A percentile compares a stretch with the other conserved stretches of the same genome.
phyloP scores from a whole-genome alignment of 2,797 vertebrate species.

The Sphaeramia orbicularis region DNA sequence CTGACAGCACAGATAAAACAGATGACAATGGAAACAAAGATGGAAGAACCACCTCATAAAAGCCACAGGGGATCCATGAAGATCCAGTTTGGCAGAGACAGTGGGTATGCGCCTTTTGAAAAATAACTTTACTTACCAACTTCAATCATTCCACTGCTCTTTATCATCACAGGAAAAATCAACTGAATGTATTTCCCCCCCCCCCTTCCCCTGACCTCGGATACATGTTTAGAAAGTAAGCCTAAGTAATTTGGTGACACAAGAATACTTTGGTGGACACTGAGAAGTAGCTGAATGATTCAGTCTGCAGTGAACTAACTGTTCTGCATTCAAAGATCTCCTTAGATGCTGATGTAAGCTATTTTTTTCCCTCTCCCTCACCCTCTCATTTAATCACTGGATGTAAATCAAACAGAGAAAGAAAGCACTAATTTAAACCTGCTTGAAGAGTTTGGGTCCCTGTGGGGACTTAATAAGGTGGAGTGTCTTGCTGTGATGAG shows the following conservation, averaged over 20 bases:
- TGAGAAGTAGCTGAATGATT: constrained; percentile 53
- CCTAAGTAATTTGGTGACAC: constrained; percentile 30
- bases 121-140: no score
- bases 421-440: constrained; percentile 75
- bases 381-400: constrained; percentile 64
- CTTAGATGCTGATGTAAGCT: constrained; percentile 67
- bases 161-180: no score
- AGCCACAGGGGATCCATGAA: no score
- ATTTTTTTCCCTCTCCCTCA: constrained; percentile 17
- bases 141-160: no score
- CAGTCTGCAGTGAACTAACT: constrained; percentile 46
- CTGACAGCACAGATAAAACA: no score
- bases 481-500: constrained; percentile 70
- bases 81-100: no score
- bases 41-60: no score
- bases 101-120: no score
- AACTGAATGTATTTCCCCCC: background rate
- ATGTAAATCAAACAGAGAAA: constrained; percentile 75
- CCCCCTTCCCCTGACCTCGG: constrained; percentile 10
- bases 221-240: constrained; percentile 19
- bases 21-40: no score
- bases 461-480: constrained; percentile 72
- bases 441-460: constrained; percentile 73
- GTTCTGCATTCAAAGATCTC: constrained; percentile 61
- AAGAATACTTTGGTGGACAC: constrained; percentile 41